Evolutionary conservation across 1,140 invertebrate genomes (phyloP).

Genomic region (Bombus pyrosoma): DNA sequence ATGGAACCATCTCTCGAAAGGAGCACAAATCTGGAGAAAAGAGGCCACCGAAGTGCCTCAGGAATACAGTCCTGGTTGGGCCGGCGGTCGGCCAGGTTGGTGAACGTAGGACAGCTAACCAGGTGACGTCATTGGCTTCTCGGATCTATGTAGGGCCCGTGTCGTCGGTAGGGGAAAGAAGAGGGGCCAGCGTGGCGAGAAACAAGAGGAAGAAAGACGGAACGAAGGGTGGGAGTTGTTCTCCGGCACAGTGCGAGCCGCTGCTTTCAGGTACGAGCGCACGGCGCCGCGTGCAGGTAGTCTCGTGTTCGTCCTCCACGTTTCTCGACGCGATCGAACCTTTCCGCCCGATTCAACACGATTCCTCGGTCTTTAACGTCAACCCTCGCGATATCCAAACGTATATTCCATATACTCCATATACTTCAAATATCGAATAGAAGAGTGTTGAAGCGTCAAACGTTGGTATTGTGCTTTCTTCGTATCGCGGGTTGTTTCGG

Average conservation of each 20-base stretch:
- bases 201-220: slow-evolving; percentile 64
- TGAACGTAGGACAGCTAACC: slow-evolving; percentile 77
- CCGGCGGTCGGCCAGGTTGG: slow-evolving; percentile 66
- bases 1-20: not conserved
- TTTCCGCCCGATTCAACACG: not conserved
- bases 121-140: slow-evolving; percentile 76
- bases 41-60: slow-evolving; percentile 17
- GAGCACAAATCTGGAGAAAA: not conserved
- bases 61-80: slow-evolving; percentile 53
- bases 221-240: slow-evolving; percentile 75
- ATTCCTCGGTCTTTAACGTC: not conserved
- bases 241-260: slow-evolving; percentile 73
- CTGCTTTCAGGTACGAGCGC: slow-evolving; percentile 77
- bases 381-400: not conserved
- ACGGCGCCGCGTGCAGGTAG: slow-evolving; percentile 76
- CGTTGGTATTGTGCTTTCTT: not conserved
- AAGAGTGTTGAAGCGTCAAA: not conserved
- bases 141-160: slow-evolving; percentile 68
- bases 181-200: slow-evolving; percentile 42
- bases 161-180: slow-evolving; percentile 40
- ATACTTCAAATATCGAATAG: not conserved
- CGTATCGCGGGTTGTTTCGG: too few species aligned
- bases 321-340: slow-evolving; percentile 34
- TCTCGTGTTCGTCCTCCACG: slow-evolving; percentile 55
- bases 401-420: not conserved